These are phyloP conservation scores for Isoperla grammatica DNA, from an alignment of 2,888 invertebrate genomes.

Conservation along the genomic window DNA sequence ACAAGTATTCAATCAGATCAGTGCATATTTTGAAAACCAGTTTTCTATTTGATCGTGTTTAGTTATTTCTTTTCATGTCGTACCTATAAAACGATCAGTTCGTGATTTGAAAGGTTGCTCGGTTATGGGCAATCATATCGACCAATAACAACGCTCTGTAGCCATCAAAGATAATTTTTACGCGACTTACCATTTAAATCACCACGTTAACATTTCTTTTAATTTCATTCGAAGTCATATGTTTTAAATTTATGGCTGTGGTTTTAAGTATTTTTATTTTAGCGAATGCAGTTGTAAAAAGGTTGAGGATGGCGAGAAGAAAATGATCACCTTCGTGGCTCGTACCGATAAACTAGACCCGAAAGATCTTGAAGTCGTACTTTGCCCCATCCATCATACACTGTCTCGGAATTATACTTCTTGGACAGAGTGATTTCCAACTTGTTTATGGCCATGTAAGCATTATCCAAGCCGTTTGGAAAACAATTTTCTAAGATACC, in stretches of 20 bases:
- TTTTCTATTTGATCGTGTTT: slow-evolving; percentile 9
- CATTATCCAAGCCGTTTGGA: not conserved
- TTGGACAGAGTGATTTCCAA: no score
- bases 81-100: slow-evolving; percentile 3
- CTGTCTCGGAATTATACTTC: no score
- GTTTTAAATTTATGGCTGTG: not conserved
- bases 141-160: not conserved
- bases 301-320: not conserved
- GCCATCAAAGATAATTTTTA: not conserved
- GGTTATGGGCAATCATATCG: slow-evolving; percentile 5
- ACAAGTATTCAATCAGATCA: slow-evolving; percentile 3
- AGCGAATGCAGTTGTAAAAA: not conserved
- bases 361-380: not conserved
- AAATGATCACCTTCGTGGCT: slow-evolving; percentile 1
- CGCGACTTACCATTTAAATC: no score
- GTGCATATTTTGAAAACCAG: slow-evolving; percentile 9
- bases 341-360: not conserved
- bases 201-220: not conserved
- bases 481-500: not conserved
- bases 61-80: slow-evolving; percentile 8
- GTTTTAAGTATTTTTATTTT: not conserved
- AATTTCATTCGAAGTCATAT: not conserved
- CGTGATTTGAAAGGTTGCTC: slow-evolving; percentile 11
- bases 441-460: no score
- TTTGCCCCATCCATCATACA: not conserved